Evolutionary conservation across 2,113 vertebrate species (phyloP), one percentile per base, ranked within the genome.

Genomic region (Chamaea fasciata): DNA sequence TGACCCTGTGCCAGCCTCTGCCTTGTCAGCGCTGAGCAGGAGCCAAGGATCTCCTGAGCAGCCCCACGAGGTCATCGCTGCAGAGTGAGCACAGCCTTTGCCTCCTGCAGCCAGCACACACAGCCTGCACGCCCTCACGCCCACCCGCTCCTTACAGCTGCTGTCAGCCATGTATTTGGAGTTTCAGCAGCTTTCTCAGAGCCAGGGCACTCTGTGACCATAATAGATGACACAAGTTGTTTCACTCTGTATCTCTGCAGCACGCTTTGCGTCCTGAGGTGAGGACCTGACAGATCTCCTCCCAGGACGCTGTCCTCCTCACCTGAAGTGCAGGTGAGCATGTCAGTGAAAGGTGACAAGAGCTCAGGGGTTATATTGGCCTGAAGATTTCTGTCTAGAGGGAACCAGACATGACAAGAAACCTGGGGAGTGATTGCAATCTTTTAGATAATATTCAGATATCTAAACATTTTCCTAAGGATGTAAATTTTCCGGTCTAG

Each of bases 11-110:
- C 39, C 55, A 37, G 15, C n/a, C 16, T 14, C 17, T 73, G 23
- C 20, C 47, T 41, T 46, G 15, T 19, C 64, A 50, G 15, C 2
- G 1, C 65, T 56, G 62, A 68, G 47, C 9, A 39, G 2, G 2
- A 52, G 46, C 57, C 76, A 47, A 24, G 31, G 15, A 27, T 47
- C 24, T 63, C 31, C 31, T 87, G 64, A 59, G 73, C 9, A 44
- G 5, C 35, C n/a, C 22, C 9, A 2, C 1, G 1, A 39, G 39
- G 35, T 44, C 27, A 10, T 10, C 3, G 0, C 1, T 1, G 35
- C 9, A 3, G 17, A 5, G 15, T 12, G 69, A 74, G 37, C 37
- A n/a, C 15, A 17, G 46, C 47, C 53, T 57, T n/a, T 46, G 33
- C 1, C 5, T 27, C 24, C 49, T 56, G 57, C 46, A 69, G 44